phyloP scores from a whole-genome alignment of 2,113 vertebrate genomes.

The Acrocephalus arundinaceus region DNA sequence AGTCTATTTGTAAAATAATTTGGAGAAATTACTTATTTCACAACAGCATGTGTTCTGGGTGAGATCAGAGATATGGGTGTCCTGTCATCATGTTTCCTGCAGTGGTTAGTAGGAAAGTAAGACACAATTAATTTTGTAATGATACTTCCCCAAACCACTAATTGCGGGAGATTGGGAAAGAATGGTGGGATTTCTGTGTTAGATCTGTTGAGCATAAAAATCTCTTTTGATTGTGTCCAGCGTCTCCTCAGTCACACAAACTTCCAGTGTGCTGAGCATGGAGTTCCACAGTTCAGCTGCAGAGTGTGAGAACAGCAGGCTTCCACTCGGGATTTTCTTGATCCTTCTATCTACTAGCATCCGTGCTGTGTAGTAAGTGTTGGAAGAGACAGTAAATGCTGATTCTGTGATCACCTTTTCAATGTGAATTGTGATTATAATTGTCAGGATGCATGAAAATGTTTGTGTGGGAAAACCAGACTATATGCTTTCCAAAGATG shows the following conservation, averaged over 20 bases:
- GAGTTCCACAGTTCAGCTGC: not conserved
- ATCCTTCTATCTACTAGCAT: not conserved
- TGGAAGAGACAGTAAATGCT: not conserved
- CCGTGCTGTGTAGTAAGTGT: not conserved
- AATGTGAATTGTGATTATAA: not conserved
- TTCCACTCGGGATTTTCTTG: not conserved
- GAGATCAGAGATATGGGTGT: not conserved
- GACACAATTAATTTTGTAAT: not conserved
- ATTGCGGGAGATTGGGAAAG: not conserved
- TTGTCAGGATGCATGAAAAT: not conserved
- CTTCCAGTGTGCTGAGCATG: not conserved
- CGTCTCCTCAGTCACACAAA: not conserved
- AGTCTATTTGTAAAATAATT: not conserved
- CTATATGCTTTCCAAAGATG: not conserved
- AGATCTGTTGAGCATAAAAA: not conserved
- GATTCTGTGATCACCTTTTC: not conserved
- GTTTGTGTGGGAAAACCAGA: not conserved
- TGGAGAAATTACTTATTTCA: not conserved
- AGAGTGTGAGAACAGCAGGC: not conserved
- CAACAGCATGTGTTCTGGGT: not conserved
- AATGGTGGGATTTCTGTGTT: not conserved
- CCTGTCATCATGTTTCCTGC: not conserved
- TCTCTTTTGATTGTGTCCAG: not conserved
- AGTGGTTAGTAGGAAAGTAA: not conserved
- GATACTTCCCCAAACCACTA: not conserved